Base-by-base conservation (phyloP, 2,797 vertebrate genomes). In the Knipowitschia caucasica region DNA sequence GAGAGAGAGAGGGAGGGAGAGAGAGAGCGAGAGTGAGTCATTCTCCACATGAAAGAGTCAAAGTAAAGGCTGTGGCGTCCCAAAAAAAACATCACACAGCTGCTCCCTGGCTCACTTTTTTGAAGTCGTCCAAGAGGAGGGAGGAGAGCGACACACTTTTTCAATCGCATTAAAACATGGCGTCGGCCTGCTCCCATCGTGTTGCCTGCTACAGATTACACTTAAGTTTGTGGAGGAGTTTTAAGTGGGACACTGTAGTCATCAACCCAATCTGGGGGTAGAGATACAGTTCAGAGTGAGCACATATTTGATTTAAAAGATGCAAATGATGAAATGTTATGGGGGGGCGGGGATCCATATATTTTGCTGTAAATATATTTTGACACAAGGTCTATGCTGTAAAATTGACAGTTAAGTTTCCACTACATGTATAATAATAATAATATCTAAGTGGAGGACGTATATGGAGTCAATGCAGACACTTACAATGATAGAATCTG, bases 21-120 rank as follows among this genome's bases (percentile, higher is more conserved):
- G 69, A 29, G 56, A 9, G 64, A 56, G 56, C 46, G 50, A 59
- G 43, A 61, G 72, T 73, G 84, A 86, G 75, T 86, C 83, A 87
- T 75, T 73, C 74, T 64, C 71, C 81, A 88, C 78, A 87, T 87
- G 84, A 86, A 87, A 88, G 85, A 83, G 86, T 82, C 80, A 80
- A 76, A 83, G 84, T 82, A 81, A 84, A 85, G 73, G 75, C 80
- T 84, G 52, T 73, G 76, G 72, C 68, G 62, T 84, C 82, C 82
- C 75, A 75, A 84, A 82, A 65, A 81, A 84, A 82, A 82, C 81
- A 86, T 83, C 85, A 85, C 83, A 84, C 80, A 51, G 80, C 82
- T 51, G 81, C 66, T 85, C 75, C 75, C 77, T 78, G 66, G 73
- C 78, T 78, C 80, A 79, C 73, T 81, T 84, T 83, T 42, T 84